Base-by-base conservation (phyloP, 1,140 invertebrate species). In the Myzus persicae region DNA sequence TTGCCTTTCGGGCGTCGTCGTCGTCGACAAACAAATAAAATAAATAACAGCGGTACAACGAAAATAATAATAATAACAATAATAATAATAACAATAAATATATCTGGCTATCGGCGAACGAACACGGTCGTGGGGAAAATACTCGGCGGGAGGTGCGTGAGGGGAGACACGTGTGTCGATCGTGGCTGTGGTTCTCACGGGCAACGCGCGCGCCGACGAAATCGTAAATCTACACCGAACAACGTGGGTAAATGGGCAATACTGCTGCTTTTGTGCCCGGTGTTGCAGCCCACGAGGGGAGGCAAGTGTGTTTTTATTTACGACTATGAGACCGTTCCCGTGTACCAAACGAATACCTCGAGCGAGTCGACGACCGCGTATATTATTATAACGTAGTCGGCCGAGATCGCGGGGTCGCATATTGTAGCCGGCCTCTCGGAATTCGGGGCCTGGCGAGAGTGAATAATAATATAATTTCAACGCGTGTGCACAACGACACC, bases 221-320 rank as follows among this genome's bases (percentile, higher is more conserved):
- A 91, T 91, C 90, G 90, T 91, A 91, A 91, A 91, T 91, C 67
- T 91, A 91, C 90, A 89, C 46, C 20, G 51, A 20, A 44, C 26
- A 11, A 31, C 44, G 67, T 67, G 36, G 42, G 42, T 44, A 44
- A 84, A n/a, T 24, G 81, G 81, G n/a, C 24, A 38, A 84, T 42
- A 42, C 11, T 84, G n/a, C 42, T 48, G 36, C 42, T 40, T 42
- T 90, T 90, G 48, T 90, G 89, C 42, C 9, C 42, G 14, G 51
- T 76, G 59, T 67, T 76, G n/a, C 14, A 8, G 40, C 54, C 67
- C 54, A 18, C 31, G 20, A 82, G 26, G 42, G 67, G 38, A 91
- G 42, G 90, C 36, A 36, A 89, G 90, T 44, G 90, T 44, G 90
- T 91, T 91, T 91, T 91, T 91, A 91, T 91, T 91, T 91, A 81